Evolutionary conservation across 2,113 vertebrate genomes (phyloP).

Genomic region (cat (Felis catus)): DNA sequence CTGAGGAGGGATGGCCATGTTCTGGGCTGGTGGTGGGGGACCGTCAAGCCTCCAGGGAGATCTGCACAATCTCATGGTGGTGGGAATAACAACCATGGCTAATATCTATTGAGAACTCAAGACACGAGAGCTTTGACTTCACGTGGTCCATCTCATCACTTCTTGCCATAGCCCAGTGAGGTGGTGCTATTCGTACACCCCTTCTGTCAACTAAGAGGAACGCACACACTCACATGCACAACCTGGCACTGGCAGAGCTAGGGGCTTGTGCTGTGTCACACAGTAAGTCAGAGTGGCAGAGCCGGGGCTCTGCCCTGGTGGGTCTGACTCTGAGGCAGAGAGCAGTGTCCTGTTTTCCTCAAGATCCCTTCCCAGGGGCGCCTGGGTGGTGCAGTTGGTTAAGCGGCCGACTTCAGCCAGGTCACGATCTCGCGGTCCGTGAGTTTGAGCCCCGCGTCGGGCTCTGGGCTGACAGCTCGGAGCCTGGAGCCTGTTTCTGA

Average conservation of each 20-base stretch:
- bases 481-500: too few species aligned
- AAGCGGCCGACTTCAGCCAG: too few species aligned
- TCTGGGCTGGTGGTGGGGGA: neutral
- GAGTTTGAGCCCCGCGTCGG: too few species aligned
- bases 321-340: neutral
- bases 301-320: neutral
- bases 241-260: neutral
- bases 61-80: rapidly evolving
- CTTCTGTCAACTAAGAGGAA: neutral
- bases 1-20: neutral
- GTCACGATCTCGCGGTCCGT: too few species aligned
- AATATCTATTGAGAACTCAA: neutral
- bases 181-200: neutral
- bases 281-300: neutral
- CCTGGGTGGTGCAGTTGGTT: too few species aligned
- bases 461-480: too few species aligned
- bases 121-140: neutral
- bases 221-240: rapidly evolving
- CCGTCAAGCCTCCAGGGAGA: rapidly evolving
- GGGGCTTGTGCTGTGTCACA: neutral
- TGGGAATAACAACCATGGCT: too few species aligned
- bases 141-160: neutral
- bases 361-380: neutral
- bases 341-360: neutral
- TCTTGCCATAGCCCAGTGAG: neutral